Base-by-base conservation (phyloP, 2,888 invertebrate species). In the Sialis lutaria region DNA sequence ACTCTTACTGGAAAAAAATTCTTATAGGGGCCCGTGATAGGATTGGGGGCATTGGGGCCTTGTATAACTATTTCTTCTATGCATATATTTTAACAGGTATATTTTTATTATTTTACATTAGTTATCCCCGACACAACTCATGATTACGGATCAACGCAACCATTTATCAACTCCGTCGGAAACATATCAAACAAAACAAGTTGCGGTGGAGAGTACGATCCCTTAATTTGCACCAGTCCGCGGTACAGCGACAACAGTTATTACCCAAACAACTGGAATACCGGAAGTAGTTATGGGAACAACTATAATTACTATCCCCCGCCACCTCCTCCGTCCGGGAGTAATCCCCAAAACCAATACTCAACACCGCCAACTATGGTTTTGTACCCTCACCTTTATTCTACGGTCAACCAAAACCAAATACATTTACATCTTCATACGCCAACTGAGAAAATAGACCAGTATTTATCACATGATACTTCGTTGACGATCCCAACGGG, bases 331-430 rank as follows among this genome's bases (percentile, higher is more conserved):
- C 40, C 10, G n/a, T 40, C 10, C n/a, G 67, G 70, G 6, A 73
- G 71, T 58, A 72, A 69, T 57, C 72, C 72, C 53, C 77, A 77
- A 56, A 70, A 77, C 52, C 68, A 72, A 5, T 78, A 77, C 62
- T 70, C 74, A 49, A 74, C 73, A 54, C 72, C 79, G 0, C 73
- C 80, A 2, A 74, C 78, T 48, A 80, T 86, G 77, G 77, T 87
- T 13, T 72, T 86, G 1, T 78, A 75, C 57, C 86, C 86, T 0
- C 83, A 84, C 57, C 67, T 86, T 1, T 83, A 85, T 62, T 85
- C 86, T 40, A 86, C 86, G 30, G 85, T 87, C 46, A 87, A 87
- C 61, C 86, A 87, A 64, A 87, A 86, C 63, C 85, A 87, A 69
- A 86, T 87, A 50, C 87, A 88, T 59, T 72, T 87, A 22, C 87